Evolutionary conservation across 2,797 vertebrate genomes (phyloP).

Genomic region (Ambastaia sidthimunki): DNA sequence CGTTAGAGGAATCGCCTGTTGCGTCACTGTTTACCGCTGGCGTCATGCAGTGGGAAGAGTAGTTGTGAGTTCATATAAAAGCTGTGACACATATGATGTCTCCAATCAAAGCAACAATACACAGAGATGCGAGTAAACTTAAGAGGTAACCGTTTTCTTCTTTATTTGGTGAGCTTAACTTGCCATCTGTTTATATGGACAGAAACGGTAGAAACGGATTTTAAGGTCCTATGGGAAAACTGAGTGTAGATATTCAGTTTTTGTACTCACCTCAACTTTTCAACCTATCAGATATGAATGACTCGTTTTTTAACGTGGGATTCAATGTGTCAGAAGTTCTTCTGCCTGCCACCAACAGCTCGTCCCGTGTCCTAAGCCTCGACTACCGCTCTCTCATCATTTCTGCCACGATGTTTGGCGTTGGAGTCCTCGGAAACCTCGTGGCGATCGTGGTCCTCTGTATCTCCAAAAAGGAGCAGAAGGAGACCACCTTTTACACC

Average conservation of each 20-base stretch:
- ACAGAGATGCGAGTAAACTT: not conserved
- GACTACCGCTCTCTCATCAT: slow-evolving; percentile 76
- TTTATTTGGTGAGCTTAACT: not conserved
- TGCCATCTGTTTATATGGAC: not conserved
- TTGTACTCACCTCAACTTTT: not conserved
- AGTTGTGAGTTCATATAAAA: slow-evolving; percentile 32
- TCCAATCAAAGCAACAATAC: not conserved
- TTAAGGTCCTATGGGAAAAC: slow-evolving; percentile 9
- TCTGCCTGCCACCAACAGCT: slow-evolving; percentile 56
- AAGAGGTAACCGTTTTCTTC: not conserved
- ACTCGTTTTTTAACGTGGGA: slow-evolving; percentile 61
- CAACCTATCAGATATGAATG: slow-evolving; percentile 67
- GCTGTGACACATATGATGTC: slow-evolving; percentile 11
- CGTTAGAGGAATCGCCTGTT: not conserved
- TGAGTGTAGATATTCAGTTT: not conserved
- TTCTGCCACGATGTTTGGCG: slow-evolving; percentile 81
- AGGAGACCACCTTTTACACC: slow-evolving; percentile 84
- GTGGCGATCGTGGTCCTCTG: slow-evolving; percentile 82
- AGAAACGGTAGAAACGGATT: not conserved
- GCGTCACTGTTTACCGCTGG: slow-evolving; percentile 26
- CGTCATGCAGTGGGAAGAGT: slow-evolving; percentile 23
- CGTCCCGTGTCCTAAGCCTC: slow-evolving; percentile 67
- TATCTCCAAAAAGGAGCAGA: slow-evolving; percentile 81
- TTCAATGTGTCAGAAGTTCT: slow-evolving; percentile 68
- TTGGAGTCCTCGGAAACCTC: slow-evolving; percentile 82